A percentile compares a stretch with the other conserved stretches of the same genome.
phyloP scores from a whole-genome alignment of 2,888 invertebrate genomes.

The Zaprionus obscuricornis region DNA sequence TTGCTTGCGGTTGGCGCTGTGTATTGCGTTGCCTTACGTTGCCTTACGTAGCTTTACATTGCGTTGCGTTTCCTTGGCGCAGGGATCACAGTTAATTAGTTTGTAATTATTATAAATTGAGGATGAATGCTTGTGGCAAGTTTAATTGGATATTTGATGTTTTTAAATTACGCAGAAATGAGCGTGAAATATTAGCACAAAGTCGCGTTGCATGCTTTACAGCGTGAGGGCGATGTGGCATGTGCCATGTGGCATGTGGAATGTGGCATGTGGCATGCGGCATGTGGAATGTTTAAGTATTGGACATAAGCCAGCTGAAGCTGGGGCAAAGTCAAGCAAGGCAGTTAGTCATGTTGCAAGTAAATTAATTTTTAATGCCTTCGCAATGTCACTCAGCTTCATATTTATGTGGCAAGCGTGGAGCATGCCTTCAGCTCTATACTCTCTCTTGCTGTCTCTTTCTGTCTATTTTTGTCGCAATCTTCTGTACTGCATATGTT shows the following conservation, averaged over 20 bases:
- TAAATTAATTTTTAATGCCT: slow-evolving; percentile 74
- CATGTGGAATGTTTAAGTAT: too few relatives aligned
- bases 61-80: slow-evolving; percentile 57
- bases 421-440: slow-evolving; percentile 12
- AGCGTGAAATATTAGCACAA: slow-evolving; percentile 63
- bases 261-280: slow-evolving; percentile 10
- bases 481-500: too few relatives aligned
- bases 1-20: slow-evolving; percentile 57
- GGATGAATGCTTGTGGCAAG: slow-evolving; percentile 79
- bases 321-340: too few relatives aligned
- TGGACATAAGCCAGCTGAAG: slow-evolving; percentile 22
- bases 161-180: slow-evolving; percentile 68
- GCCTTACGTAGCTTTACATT: not conserved
- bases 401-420: slow-evolving; percentile 65
- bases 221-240: slow-evolving; percentile 5
- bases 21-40: not conserved
- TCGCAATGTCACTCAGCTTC: slow-evolving; percentile 58
- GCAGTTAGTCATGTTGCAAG: slow-evolving; percentile 56
- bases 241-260: slow-evolving; percentile 14
- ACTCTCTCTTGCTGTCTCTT: slow-evolving; percentile 20
- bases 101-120: slow-evolving; percentile 81
- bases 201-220: slow-evolving; percentile 19
- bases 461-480: too few relatives aligned
- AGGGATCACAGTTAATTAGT: slow-evolving; percentile 79
- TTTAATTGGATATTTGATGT: slow-evolving; percentile 78